Base-by-base conservation (phyloP, 2,113 vertebrate genomes). In the Maccullochella peelii region DNA sequence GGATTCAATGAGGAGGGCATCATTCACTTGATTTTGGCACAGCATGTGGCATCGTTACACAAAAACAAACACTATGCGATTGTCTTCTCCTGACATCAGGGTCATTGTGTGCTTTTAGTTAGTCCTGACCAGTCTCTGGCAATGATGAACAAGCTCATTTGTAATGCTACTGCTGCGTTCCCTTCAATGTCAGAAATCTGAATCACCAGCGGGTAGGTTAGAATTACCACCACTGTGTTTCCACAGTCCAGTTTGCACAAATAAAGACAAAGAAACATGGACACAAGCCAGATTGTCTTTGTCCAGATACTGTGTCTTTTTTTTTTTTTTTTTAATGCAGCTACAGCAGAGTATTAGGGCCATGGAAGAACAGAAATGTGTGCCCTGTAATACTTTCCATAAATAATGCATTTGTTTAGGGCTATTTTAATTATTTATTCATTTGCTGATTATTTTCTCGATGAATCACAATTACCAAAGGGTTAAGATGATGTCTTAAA, bases 21-120 rank as follows among this genome's bases (percentile, higher is more conserved):
- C 66, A 38, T 72, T 83, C 82, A 75, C 82, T 85, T 80, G 70
- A 84, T 87, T 92, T 91, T 93, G 92, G 92, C 90, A 93, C 90
- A 79, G 78, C 84, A 70, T 73, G 86, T 88, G 84, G 82, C 83
- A 87, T 69, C 14, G 73, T 67, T 79, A 73, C 73, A 73, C 77
- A 71, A 57, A 66, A 73, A 78, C 58, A 38, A 38, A 38, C 38
- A 33, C 38, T 62, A 42, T 25, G 42, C 61, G 88, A 90, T 92
- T 89, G 92, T 91, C 92, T 65, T 81, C 49, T 85, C 71, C 73
- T 84, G 90, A 90, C 85, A 62, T 90, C 79, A 9, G 61, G 1
- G 88, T 85, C 73, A 36, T 57, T 54, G 66, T 82, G 93, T 90
- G 91, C 87, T 91, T 33, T 92, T 67, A 55, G 77, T 66, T 68